Evolutionary conservation across 2,797 vertebrate genomes (phyloP), one percentile per base, ranked within the genome.

Genomic region (Podargus strigoides): DNA sequence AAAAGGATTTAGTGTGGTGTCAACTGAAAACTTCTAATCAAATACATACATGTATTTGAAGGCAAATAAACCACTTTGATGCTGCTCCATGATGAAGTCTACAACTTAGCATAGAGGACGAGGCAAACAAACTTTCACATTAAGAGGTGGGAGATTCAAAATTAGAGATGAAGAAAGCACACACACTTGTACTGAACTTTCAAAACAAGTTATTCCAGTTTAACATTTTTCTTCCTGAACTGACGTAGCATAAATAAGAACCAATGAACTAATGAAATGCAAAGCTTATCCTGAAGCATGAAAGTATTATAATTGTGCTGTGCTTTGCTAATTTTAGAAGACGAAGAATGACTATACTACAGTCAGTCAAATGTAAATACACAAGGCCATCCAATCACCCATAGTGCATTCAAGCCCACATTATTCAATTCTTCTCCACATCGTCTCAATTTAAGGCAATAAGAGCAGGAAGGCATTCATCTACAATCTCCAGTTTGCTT

Each of bases 121-220:
- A 75, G 50, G 76, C 72, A 89, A 78, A 84, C 28, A 93, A 84
- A 67, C 55, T 87, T 92, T 80, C 50, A 63, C 87, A 92, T 75
- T 72, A 63, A 58, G 69, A 92, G 69, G 68, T 83, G 87, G 76
- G 59, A 96, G 85, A 95, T 93, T 94, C 70, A 90, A 87, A 95
- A 89, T 41, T 23, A 36, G 86, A 85, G 81, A 94, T 76, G 83
- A 93, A 94, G 83, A 96, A 92, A 95, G 90, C 74, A 88, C 90
- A 88, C 90, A 96, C 93, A 92, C 85, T 85, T 46, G 39, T 66
- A 75, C 85, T 95, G 93, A 97, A 95, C 91, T 93, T 87, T 96
- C 77, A 82, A 46, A 97, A 97, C 96, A 92, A 95, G 95, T 96
- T 96, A 90, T 95, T 96, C 93, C 94, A 92, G 96, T 97, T 96